phyloP scores from a whole-genome alignment of 2,888 invertebrate species.

The Eupithecia exiguata region DNA sequence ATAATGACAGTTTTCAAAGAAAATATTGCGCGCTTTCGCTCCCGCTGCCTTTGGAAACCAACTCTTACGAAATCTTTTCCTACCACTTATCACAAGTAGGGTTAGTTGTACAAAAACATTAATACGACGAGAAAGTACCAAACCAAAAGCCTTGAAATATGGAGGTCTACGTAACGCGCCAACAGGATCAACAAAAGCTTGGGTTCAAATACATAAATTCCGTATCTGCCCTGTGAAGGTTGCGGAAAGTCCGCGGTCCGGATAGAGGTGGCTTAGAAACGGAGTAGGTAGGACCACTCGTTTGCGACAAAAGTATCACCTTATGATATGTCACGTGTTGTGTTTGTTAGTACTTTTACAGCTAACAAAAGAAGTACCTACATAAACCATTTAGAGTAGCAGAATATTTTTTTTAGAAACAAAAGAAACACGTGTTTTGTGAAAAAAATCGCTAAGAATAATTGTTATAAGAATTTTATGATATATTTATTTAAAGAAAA shows the following conservation, averaged over 20 bases:
- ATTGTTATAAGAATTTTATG: too few species aligned
- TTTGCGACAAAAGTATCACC: background rate
- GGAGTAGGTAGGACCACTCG: background rate
- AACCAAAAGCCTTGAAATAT: slow-evolving; percentile 12
- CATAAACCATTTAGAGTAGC: background rate
- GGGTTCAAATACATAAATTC: slow-evolving; percentile 16
- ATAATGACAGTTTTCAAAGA: background rate
- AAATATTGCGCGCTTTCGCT: background rate
- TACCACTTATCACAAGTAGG: background rate
- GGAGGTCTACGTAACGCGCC: slow-evolving; percentile 9
- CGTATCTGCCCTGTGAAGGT: slow-evolving; percentile 3
- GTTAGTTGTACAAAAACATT: background rate
- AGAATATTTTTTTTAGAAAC: too few species aligned
- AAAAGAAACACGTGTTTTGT: too few species aligned
- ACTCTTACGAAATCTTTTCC: background rate
- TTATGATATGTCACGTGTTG: background rate
- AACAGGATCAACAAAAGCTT: slow-evolving; percentile 15
- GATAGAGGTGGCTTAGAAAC: background rate
- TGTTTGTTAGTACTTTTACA: background rate
- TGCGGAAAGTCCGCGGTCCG: background rate
- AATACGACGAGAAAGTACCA: background rate
- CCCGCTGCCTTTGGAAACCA: background rate
- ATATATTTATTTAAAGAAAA: too few species aligned
- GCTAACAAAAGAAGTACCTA: too few species aligned
- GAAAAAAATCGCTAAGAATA: too few species aligned